phyloP scores from a whole-genome alignment of 2,797 vertebrate species.

The Scomberomorus guttatus region DNA sequence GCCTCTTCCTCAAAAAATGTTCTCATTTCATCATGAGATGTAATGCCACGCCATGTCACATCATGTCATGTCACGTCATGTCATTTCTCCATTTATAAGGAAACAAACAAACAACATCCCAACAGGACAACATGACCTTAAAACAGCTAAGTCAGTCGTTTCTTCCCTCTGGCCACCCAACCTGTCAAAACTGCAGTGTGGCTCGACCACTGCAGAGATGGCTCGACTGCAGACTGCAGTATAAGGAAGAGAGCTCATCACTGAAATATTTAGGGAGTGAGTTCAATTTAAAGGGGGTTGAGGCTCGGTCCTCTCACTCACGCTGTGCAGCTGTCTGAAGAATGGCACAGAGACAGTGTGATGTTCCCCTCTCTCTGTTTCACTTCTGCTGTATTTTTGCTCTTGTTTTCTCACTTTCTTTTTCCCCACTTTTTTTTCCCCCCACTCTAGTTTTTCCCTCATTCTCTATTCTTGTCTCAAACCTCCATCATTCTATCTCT shows the following conservation, averaged over 20 bases:
- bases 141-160: slow-evolving; percentile 72
- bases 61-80: slow-evolving; percentile 18
- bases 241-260: slow-evolving; percentile 73
- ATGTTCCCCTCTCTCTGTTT: slow-evolving; percentile 31
- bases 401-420: neutral
- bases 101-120: slow-evolving; percentile 70
- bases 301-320: slow-evolving; percentile 73
- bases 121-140: slow-evolving; percentile 74
- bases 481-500: slow-evolving; percentile 44
- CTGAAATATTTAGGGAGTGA: slow-evolving; percentile 87
- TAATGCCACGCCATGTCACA: slow-evolving; percentile 26
- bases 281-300: slow-evolving; percentile 76
- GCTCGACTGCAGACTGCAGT: slow-evolving; percentile 79
- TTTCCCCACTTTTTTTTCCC: neutral
- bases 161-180: slow-evolving; percentile 71
- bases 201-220: slow-evolving; percentile 77
- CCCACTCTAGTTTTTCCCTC: neutral
- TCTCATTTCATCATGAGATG: slow-evolving; percentile 8
- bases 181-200: slow-evolving; percentile 80
- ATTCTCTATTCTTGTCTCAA: slow-evolving; percentile 30
- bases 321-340: slow-evolving; percentile 56
- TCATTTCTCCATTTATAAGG: slow-evolving; percentile 41
- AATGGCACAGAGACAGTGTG: slow-evolving; percentile 35
- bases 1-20: slow-evolving; percentile 3
- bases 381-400: slow-evolving; percentile 25